Evolutionary conservation across 2,888 invertebrate genomes (phyloP), one percentile per base, ranked within the genome.

Genomic region (Pristionchus arcanus): DNA sequence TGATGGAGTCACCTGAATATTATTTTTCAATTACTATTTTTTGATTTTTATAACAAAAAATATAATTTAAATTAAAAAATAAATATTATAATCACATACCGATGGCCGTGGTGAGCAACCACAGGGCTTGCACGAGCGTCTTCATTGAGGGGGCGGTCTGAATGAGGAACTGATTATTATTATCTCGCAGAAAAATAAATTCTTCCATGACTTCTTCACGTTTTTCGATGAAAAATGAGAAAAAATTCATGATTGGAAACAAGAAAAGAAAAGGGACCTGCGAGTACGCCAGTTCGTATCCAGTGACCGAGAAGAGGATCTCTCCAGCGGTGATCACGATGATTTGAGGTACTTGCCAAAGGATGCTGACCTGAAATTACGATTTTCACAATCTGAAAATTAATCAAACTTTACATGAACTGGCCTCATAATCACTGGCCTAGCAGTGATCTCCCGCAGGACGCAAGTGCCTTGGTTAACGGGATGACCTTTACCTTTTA

Each of bases 121-220:
- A 99, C 13, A 97, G 97, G 0, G 98, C 98, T 95, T 97, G 97
- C 88, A 99, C 96, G 0, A 99, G 97, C 0, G 98, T 97, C 95
- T 98, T 99, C 98, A 99, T 98, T 91, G 97, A 97, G 21, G 96
- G 95, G 0, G 99, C 98, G 0, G 98, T 98, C 96, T 96, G 90
- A 68, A 21, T 5, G n/a, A 13, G 2, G 19, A 25, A 68, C 3
- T 68, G 3, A n/a, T 5, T n/a, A 68, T 13, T 15, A 68, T 68
- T 9, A 42, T 42, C 9, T 42, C 42, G 9, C 42, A 42, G n/a
- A 42, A 42, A 42, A 42, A 42, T 42, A 9, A 42, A 42, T 42
- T 42, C 3, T 42, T 42, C 42, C 42, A 42, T 42, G 42, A 42
- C 42, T 42, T 42, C 42, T 42, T 42, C 42, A 42, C 42, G 42